These are phyloP conservation scores for Catotricha subobsoleta DNA, from an alignment of 2,888 invertebrate genomes.

Conservation along the genomic window DNA sequence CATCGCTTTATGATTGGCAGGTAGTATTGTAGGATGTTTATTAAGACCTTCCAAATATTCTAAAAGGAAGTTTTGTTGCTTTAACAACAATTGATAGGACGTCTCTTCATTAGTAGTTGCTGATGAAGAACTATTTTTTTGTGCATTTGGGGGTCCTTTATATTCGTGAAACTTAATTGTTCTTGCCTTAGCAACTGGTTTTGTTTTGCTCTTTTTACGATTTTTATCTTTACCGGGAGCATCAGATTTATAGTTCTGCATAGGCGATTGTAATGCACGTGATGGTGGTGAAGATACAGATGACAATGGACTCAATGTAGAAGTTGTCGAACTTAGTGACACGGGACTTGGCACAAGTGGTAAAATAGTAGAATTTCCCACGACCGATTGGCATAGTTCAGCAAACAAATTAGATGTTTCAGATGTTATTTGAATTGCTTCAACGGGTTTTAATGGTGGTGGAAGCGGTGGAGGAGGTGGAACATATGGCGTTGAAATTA, in stretches of 20 bases:
- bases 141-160: slow-evolving; percentile 82
- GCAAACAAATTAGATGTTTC: slow-evolving; percentile 34
- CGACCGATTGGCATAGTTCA: slow-evolving; percentile 41
- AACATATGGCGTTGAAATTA: slow-evolving; percentile 10
- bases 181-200: slow-evolving; percentile 60
- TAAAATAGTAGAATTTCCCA: slow-evolving; percentile 26
- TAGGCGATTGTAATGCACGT: slow-evolving; percentile 35
- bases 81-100: slow-evolving; percentile 75
- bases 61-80: slow-evolving; percentile 78
- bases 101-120: slow-evolving; percentile 40
- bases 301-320: slow-evolving; percentile 47
- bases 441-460: slow-evolving; percentile 18
- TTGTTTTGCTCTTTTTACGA: slow-evolving; percentile 66
- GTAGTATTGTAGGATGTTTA: slow-evolving; percentile 65
- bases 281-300: slow-evolving; percentile 46
- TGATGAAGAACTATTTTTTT: slow-evolving; percentile 39
- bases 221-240: slow-evolving; percentile 61
- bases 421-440: slow-evolving; percentile 21
- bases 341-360: slow-evolving; percentile 31
- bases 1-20: slow-evolving; percentile 29
- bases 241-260: slow-evolving; percentile 28
- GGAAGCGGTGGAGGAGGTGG: slow-evolving; percentile 11
- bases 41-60: slow-evolving; percentile 73
- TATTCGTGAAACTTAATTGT: slow-evolving; percentile 96
- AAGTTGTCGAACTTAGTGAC: slow-evolving; percentile 42